Evolutionary conservation across 2,113 vertebrate genomes (phyloP).

Genomic region (Macrotis lagotis): DNA sequence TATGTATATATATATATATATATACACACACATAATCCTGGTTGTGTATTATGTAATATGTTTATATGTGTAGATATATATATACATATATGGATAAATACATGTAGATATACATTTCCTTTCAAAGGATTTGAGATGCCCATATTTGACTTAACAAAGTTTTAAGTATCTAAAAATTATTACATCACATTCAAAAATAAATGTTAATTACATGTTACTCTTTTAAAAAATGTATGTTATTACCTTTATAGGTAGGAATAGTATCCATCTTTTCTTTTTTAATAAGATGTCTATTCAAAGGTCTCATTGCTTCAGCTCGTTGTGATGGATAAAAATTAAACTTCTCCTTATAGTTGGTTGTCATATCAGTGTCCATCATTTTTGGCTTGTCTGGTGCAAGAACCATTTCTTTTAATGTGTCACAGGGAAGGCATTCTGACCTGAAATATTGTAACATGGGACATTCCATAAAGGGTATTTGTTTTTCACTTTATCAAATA

Average conservation of each 20-base stretch:
- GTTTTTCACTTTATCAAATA: neutral
- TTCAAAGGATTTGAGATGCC: neutral
- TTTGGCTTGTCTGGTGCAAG: constrained; percentile 81
- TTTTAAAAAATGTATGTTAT: constrained; percentile 42
- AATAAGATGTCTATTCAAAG: constrained; percentile 79
- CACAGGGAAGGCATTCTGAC: constrained; percentile 87
- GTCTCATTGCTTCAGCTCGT: constrained; percentile 80
- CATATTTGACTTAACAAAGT: neutral
- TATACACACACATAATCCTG: too few relatives aligned
- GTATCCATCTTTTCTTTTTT: constrained; percentile 84
- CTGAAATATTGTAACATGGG: constrained; percentile 78
- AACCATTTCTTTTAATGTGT: constrained; percentile 76
- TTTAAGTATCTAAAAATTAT: neutral
- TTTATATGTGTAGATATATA: neutral
- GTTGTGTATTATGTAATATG: too few relatives aligned
- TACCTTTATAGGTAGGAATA: constrained; percentile 92
- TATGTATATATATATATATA: neutral
- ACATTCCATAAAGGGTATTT: constrained; percentile 48
- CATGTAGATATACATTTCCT: neutral
- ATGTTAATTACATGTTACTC: neutral
- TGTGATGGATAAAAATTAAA: constrained; percentile 84
- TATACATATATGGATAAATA: neutral
- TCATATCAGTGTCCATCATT: constrained; percentile 83
- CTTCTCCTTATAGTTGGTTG: constrained; percentile 87
- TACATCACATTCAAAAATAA: neutral